Evolutionary conservation across 2,888 invertebrate species (phyloP).

Genomic region (Graphium colonna): DNA sequence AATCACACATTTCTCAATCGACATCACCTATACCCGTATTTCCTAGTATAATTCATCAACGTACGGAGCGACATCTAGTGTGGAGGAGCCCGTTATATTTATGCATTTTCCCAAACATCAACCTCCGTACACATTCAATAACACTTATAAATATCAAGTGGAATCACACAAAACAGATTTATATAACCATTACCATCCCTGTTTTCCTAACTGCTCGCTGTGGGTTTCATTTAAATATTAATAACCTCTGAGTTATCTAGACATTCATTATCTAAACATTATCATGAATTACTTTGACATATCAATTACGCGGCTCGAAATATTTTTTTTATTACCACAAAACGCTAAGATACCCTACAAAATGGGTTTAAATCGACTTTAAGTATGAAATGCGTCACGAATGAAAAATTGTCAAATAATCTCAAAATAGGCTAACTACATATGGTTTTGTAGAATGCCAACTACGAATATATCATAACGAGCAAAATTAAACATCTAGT

Average conservation of each 20-base stretch:
- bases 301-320: slow-evolving; percentile 80
- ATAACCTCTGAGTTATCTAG: slow-evolving; percentile 72
- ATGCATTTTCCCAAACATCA: slow-evolving; percentile 51
- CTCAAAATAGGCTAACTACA: slow-evolving; percentile 39
- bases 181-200: slow-evolving; percentile 74
- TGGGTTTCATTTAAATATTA: slow-evolving; percentile 62
- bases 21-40: too few relatives aligned
- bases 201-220: slow-evolving; percentile 78
- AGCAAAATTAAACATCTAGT: slow-evolving; percentile 33
- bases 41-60: slow-evolving; percentile 45
- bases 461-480: slow-evolving; percentile 38
- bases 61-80: not conserved
- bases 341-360: slow-evolving; percentile 71
- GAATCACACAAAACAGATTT: slow-evolving; percentile 70
- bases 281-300: slow-evolving; percentile 79
- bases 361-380: slow-evolving; percentile 67
- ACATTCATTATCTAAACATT: slow-evolving; percentile 71
- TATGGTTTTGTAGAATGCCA: slow-evolving; percentile 38
- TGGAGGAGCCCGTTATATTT: slow-evolving; percentile 54
- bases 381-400: slow-evolving; percentile 39
- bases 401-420: slow-evolving; percentile 47
- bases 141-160: slow-evolving; percentile 74
- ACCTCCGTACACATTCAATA: slow-evolving; percentile 73
- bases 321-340: slow-evolving; percentile 64
- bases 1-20: too few relatives aligned